These are phyloP conservation scores for Anser brachyrhynchus DNA, from an alignment of 2,113 vertebrate species.

Conservation along the genomic window DNA sequence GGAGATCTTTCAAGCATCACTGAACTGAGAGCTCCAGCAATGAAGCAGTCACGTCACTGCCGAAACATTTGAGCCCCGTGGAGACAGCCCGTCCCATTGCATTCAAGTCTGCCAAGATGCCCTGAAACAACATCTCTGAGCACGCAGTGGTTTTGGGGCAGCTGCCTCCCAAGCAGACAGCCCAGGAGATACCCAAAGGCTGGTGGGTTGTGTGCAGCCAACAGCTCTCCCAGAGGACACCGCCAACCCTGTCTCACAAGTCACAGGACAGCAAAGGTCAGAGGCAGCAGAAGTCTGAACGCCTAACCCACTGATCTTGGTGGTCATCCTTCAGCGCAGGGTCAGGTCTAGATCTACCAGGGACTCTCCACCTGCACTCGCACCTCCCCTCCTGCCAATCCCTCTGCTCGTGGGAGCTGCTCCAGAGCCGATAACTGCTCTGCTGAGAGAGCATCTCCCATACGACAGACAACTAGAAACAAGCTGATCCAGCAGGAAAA, in stretches of 20 bases:
- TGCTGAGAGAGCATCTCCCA: background rate
- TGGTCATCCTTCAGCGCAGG: background rate
- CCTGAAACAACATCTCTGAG: background rate
- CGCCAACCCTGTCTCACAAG: background rate
- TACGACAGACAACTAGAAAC: background rate
- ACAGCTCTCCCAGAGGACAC: background rate
- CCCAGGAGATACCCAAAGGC: accelerated
- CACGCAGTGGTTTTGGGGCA: accelerated
- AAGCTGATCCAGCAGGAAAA: background rate
- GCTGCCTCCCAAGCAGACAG: background rate
- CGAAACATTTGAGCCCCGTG: background rate
- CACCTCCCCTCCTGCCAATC: background rate
- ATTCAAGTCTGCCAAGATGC: background rate
- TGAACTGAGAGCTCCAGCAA: background rate
- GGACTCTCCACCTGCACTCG: background rate
- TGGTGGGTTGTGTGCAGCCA: background rate
- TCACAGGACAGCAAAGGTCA: background rate
- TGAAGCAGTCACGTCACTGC: accelerated
- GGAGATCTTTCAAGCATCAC: background rate
- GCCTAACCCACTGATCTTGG: background rate
- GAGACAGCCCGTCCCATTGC: background rate
- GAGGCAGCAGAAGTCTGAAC: background rate
- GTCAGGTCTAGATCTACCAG: background rate
- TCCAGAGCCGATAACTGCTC: background rate
- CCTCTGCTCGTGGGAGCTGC: background rate